A percentile compares a stretch with the other conserved stretches of the same genome.
phyloP scores from a whole-genome alignment of 2,888 invertebrate genomes.

The Platycheirus rosarum region DNA sequence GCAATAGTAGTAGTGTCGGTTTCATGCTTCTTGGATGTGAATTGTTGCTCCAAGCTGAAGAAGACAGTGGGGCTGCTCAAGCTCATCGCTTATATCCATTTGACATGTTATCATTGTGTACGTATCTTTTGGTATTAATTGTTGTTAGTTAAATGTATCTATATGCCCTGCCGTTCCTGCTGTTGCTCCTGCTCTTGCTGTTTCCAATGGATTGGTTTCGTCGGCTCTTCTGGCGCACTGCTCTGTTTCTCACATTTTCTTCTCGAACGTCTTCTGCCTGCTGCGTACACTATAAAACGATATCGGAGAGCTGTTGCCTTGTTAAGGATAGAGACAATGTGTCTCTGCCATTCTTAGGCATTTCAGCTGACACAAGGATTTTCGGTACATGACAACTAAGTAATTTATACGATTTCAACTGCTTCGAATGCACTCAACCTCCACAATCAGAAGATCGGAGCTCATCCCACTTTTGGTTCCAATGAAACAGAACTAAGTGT shows the following conservation, averaged over 20 bases:
- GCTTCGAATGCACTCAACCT: conserved; percentile 72
- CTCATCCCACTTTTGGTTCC: conserved; percentile 65
- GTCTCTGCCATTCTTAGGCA: conserved; percentile 75
- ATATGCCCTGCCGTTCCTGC: conserved; percentile 28
- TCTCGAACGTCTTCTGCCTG: conserved; percentile 49
- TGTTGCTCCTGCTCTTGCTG: conserved; percentile 35
- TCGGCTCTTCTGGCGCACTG: conserved; percentile 53
- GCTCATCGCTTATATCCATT: conserved; percentile 74
- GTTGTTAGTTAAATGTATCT: conserved; percentile 73
- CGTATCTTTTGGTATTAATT: conserved; percentile 75
- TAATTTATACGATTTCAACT: conserved; percentile 74
- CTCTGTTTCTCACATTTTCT: conserved; percentile 58
- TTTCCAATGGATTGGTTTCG: conserved; percentile 52
- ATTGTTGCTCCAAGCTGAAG: conserved; percentile 66
- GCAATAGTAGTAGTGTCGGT: conserved; percentile 56
- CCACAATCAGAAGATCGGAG: conserved; percentile 40
- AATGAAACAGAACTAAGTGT: conserved; percentile 40
- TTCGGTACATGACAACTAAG: conserved; percentile 74
- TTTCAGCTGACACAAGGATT: conserved; percentile 74
- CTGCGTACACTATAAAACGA: conserved; percentile 54
- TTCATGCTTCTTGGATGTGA: conserved; percentile 68
- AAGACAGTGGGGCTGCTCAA: conserved; percentile 71
- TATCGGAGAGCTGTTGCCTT: conserved; percentile 73
- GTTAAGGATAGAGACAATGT: conserved; percentile 74
- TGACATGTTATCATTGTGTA: conserved; percentile 74